Evolutionary conservation across 2,888 invertebrate genomes (phyloP).

Genomic region (Pseudoips prasinana): DNA sequence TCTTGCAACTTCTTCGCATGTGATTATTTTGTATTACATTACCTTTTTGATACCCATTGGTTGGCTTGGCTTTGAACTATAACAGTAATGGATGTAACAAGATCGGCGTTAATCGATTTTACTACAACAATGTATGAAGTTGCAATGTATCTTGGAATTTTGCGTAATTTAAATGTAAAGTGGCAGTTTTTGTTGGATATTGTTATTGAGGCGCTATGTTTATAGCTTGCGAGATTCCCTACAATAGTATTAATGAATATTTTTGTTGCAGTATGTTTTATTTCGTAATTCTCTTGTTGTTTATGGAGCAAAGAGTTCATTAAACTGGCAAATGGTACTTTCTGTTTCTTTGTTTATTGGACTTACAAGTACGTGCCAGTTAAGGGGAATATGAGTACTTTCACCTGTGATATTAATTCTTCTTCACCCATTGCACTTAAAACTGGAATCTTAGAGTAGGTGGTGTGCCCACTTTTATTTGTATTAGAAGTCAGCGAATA

Average conservation of each 20-base stretch:
- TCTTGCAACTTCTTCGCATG: conserved; percentile 6
- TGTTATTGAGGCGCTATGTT: conserved; percentile 46
- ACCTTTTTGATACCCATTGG: conserved; percentile 5
- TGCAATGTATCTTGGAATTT: conserved; percentile 67
- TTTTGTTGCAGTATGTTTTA: conserved; percentile 34
- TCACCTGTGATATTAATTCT: no score
- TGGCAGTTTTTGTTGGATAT: conserved; percentile 69
- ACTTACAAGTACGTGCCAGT: no score
- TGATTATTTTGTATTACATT: conserved; percentile 8
- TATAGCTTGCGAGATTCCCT: conserved; percentile 51
- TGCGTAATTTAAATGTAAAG: conserved; percentile 68
- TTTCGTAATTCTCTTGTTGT: conserved; percentile 17
- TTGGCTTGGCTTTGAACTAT: background rate
- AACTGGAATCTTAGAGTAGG: no score
- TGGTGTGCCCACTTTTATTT: no score
- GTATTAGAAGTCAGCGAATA: no score
- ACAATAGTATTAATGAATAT: conserved; percentile 63
- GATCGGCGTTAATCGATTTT: conserved; percentile 15
- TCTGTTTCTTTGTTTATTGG: no score
- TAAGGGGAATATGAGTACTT: no score
- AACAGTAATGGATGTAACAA: conserved; percentile 16
- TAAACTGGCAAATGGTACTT: no score
- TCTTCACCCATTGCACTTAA: no score
- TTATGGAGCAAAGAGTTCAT: background rate
- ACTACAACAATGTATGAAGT: conserved; percentile 41